Percentiles rank a stretch among this genome's conserved stretches.
phyloP scores from a whole-genome alignment of 2,888 invertebrate genomes.

The Sinodicranocentrus sp. region DNA sequence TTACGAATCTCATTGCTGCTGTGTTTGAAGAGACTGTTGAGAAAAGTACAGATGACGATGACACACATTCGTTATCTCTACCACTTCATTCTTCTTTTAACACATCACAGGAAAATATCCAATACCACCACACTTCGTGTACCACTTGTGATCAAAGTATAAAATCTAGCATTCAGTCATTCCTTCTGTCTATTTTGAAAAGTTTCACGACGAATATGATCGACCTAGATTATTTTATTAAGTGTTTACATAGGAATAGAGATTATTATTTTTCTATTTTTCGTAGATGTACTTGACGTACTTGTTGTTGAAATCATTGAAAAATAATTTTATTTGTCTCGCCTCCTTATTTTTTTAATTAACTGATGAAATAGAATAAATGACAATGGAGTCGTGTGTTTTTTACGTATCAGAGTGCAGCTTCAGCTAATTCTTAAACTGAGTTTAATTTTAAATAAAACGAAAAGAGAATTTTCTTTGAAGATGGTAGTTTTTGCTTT shows the following conservation, averaged over 20 bases:
- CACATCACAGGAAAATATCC: slow-evolving; percentile 23
- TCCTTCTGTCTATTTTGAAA: slow-evolving; percentile 50
- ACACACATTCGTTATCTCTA: background rate
- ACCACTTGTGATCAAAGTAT: slow-evolving; percentile 60
- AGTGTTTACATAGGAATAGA: slow-evolving; percentile 47
- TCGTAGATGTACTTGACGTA: slow-evolving; percentile 74
- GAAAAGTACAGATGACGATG: background rate
- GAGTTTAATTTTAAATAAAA: too few relatives aligned
- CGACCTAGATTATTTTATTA: slow-evolving; percentile 65
- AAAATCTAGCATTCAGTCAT: slow-evolving; percentile 49
- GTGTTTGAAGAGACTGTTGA: slow-evolving; percentile 61
- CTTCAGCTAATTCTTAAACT: too few relatives aligned
- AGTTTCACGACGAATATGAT: slow-evolving; percentile 52
- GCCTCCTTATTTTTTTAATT: too few relatives aligned
- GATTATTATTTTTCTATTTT: slow-evolving; percentile 74
- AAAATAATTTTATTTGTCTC: too few relatives aligned
- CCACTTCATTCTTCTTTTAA: background rate
- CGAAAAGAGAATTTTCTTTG: too few relatives aligned
- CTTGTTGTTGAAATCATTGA: slow-evolving; percentile 58
- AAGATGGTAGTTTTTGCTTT: too few relatives aligned
- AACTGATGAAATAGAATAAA: too few relatives aligned
- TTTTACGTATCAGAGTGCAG: too few relatives aligned
- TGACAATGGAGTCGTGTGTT: too few relatives aligned
- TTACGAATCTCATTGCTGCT: slow-evolving; percentile 71
- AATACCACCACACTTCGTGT: slow-evolving; percentile 49